Base-by-base conservation (phyloP, 2,797 vertebrate species). In the Pogonophryne albipinna region DNA sequence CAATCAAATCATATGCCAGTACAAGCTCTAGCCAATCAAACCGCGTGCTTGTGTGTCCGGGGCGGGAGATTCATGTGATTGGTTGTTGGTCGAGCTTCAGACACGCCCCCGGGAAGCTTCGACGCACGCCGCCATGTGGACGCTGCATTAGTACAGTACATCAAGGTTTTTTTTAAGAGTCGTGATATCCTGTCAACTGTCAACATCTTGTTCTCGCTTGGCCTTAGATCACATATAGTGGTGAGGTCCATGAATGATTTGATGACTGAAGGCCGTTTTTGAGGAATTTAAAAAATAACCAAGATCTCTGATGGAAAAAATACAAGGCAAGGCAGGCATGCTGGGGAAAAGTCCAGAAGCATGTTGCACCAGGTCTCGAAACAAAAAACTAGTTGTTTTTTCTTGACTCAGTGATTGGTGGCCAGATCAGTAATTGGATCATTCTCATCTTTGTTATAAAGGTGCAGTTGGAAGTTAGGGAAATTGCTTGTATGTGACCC, bases 221-320 rank as follows among this genome's bases (percentile, higher is more conserved):
- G 20, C 52, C 31, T 44, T 23, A 45, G 49, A 71, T 71, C 49
- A 71, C 16, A 34, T 31, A 34, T 17, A 70, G 7, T 47, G 50
- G 13, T 42, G 34, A 41, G 31, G 64, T 20, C 23, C 15, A 23
- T 55, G 14, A 64, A 27, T 46, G 0, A 52, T 52, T 15, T 71
- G 11, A 46, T 0, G 0, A 5, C 10, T 13, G 38, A 31, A 66
- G 50, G 53, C 51, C 4, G 3, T 53, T 65, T 65, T 42, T 41
- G 41, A 16, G 10, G 27, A 49, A 16, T 63, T 38, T 38, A 9
- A 57, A 50, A 69, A 58, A 31, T 31, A 19, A 27, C 6, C 34
- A 65, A 27, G 55, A 59, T 20, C 38, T 10, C 31, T 45, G 12
- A 51, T 19, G 41, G 27, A 51, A 44, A 31, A 66, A 66, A 50